Evolutionary conservation across 2,888 invertebrate species (phyloP).

Genomic region (Caenorhabditis drosophilae): DNA sequence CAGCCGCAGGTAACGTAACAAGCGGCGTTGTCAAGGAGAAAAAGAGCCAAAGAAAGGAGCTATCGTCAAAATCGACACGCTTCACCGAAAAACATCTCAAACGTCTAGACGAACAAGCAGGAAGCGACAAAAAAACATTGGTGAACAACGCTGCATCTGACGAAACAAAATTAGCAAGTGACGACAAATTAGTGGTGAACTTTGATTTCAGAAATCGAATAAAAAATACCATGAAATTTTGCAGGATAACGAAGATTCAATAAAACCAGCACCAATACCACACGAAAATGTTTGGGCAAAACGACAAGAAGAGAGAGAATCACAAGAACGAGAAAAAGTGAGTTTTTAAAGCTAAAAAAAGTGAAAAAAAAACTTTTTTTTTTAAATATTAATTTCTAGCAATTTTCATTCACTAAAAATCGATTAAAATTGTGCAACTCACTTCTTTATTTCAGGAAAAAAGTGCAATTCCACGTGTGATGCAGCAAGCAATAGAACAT

Average conservation of each 20-base stretch:
- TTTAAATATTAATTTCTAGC: background rate
- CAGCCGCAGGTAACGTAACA: no score
- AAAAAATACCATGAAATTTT: background rate
- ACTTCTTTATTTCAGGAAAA: slow-evolving; percentile 13
- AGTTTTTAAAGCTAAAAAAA: background rate
- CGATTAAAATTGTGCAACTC: background rate
- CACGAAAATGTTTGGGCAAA: slow-evolving; percentile 66
- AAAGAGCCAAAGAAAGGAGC: no score
- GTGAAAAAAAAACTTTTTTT: background rate
- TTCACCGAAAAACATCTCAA: no score
- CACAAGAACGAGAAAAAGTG: slow-evolving; percentile 53
- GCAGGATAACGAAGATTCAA: slow-evolving; percentile 15
- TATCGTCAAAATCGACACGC: no score
- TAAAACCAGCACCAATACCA: slow-evolving; percentile 37
- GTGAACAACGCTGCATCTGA: background rate
- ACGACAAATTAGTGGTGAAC: background rate
- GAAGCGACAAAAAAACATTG: background rate
- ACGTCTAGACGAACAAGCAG: slow-evolving; percentile 7
- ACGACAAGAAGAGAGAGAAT: slow-evolving; percentile 59
- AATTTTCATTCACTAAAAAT: background rate
- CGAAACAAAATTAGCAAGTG: background rate
- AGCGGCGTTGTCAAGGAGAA: slow-evolving; percentile 2
- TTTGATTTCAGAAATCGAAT: background rate
- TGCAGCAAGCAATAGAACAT: slow-evolving; percentile 49
- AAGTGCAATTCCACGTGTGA: slow-evolving; percentile 21